Evolutionary conservation across 2,888 invertebrate species (phyloP).

Genomic region (Lasioglossum figueresi): DNA sequence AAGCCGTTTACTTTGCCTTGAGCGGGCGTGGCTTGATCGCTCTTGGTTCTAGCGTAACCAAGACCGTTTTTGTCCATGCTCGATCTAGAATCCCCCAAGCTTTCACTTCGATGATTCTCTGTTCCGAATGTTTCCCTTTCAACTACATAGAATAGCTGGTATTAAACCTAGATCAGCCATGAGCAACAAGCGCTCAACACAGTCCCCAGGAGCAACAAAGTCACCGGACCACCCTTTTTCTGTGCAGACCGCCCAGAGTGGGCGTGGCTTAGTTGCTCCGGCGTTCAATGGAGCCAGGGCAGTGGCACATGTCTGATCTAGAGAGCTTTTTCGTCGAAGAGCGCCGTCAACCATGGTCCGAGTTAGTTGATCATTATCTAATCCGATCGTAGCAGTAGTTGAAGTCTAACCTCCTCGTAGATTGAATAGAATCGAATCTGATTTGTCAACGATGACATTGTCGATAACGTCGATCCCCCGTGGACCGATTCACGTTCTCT

Average conservation of each 20-base stretch:
- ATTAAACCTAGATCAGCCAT: background rate
- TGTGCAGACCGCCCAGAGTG: background rate
- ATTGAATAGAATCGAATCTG: background rate
- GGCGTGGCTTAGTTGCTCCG: constrained; percentile 3
- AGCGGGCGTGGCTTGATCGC: background rate
- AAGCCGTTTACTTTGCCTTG: background rate
- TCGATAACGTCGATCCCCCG: background rate
- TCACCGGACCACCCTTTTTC: background rate
- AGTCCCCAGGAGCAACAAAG: background rate
- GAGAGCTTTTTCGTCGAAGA: background rate
- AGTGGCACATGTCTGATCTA: background rate
- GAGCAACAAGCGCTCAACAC: too few relatives aligned
- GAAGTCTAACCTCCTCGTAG: background rate
- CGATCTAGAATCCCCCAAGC: background rate
- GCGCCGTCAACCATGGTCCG: background rate
- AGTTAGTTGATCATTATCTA: background rate
- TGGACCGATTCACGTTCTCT: background rate
- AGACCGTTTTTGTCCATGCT: background rate
- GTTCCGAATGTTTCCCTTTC: background rate
- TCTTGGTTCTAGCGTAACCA: background rate
- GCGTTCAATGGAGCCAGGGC: background rate
- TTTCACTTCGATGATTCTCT: background rate
- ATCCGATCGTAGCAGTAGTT: background rate
- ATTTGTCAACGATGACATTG: background rate
- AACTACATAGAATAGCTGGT: background rate